phyloP scores from a whole-genome alignment of 1,140 invertebrate genomes.

The Apolygus lucorum region DNA sequence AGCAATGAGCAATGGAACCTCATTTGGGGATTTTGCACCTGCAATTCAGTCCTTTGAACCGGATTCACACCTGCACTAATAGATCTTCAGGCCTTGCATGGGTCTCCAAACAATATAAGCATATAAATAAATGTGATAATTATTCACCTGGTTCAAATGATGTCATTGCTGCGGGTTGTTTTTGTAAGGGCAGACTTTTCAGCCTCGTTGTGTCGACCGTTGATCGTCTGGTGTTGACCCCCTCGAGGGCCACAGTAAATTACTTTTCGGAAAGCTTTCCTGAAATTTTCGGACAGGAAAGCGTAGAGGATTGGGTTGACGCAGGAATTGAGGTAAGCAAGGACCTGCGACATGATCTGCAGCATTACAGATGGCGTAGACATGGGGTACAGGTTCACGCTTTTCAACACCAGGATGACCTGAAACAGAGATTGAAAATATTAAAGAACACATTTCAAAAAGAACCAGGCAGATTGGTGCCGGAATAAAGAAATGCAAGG shows the following conservation, averaged over 20 bases:
- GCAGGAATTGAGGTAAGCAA: constrained; percentile 91
- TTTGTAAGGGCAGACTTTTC: constrained; percentile 35
- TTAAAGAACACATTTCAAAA: neutral
- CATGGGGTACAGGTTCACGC: constrained; percentile 57
- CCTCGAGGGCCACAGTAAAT: constrained; percentile 43
- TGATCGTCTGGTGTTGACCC: constrained; percentile 34
- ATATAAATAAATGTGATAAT: too few species aligned
- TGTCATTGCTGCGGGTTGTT: constrained; percentile 32
- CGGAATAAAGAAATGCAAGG: too few species aligned
- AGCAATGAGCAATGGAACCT: too few species aligned
- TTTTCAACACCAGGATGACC: constrained; percentile 72
- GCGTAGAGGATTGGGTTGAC: constrained; percentile 95
- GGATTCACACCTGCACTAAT: too few species aligned
- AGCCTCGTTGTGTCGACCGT: constrained; percentile 30
- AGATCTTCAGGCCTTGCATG: too few species aligned
- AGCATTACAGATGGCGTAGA: constrained; percentile 54
- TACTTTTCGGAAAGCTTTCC: constrained; percentile 69
- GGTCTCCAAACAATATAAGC: too few species aligned
- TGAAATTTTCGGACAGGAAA: constrained; percentile 78
- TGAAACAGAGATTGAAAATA: constrained; percentile 41
- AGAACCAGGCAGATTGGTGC: too few species aligned
- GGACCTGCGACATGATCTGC: constrained; percentile 78
- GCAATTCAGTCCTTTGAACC: too few species aligned
- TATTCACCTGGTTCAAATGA: constrained; percentile 26
- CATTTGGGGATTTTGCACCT: too few species aligned